Base-by-base conservation (phyloP, 2,888 invertebrate species). In the Caradrina kadenii region DNA sequence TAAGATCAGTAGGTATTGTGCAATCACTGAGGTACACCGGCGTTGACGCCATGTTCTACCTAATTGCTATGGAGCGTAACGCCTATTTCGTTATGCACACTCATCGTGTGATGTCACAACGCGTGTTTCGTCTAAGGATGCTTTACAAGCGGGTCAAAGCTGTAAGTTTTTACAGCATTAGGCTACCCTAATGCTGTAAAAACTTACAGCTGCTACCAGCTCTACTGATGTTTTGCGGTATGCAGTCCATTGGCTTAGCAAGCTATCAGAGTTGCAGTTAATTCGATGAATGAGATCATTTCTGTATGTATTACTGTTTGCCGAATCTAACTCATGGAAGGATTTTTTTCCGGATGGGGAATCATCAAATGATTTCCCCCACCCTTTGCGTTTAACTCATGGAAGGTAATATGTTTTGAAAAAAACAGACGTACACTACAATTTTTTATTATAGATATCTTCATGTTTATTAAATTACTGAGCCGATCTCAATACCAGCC, bases 1-100 rank as follows among this genome's bases (percentile, higher is more conserved):
- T 22, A 50, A 39, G 39, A 79, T 78, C 26, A 15, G 7, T n/a
- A n/a, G n/a, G n/a, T 73, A 64, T 75, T 79, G 22, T 60, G 79
- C 22, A 79, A 79, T 73, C 7, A 22, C 15, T 42, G 52, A 73
- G 55, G 79, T 73, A 59, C 52, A 42, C 22, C 26, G 21, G 35
- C 6, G 63, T 58, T 72, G 73, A 56, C 19, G 53, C 11, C 31
- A 72, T 48, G 21, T 4, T 69, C 48, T 48, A 31, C 22, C 59
- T 72, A 72, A 72, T 55, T 77, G 22, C 26, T 70, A 71, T 73
- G 61, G 35, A 55, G 26, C 50, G 39, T 50, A 73, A 45, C 39
- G 48, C 52, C 49, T 60, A 50, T 76, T 77, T 60, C 39, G 55
- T 71, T 56, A 71, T 19, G 35, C 21, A 26, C 53, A 63, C 56